Percentiles rank a stretch among this genome's conserved stretches.
Conservation (phyloP, 2,888 invertebrate genomes). For the Mesochorus sp. region DNA sequence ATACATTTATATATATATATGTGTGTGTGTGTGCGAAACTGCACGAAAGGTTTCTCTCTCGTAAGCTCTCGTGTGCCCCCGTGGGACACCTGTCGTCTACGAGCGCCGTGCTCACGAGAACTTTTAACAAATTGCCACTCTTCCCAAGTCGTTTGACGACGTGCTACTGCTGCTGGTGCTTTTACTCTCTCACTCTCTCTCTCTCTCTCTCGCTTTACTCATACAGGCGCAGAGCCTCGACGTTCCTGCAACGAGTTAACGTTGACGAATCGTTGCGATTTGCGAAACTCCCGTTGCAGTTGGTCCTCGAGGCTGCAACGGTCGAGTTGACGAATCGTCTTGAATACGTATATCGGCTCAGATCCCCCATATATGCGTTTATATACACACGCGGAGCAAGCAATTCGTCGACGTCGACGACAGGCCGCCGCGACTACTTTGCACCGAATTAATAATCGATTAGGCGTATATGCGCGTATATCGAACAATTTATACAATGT, state of each 20-base stretch:
- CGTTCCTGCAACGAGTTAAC: conserved; percentile 48
- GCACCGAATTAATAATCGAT: conserved; percentile 56
- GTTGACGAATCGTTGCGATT: conserved; percentile 62
- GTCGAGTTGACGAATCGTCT: conserved; percentile 56
- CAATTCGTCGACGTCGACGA: conserved; percentile 51
- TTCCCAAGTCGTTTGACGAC: conserved; percentile 54
- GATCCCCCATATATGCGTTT: neutral
- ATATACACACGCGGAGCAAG: neutral
- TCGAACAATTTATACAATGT: neutral
- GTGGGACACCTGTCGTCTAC: conserved; percentile 59
- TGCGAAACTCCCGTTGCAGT: conserved; percentile 56
- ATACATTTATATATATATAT: neutral
- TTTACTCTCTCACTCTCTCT: conserved; percentile 5
- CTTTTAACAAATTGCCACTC: conserved; percentile 62
- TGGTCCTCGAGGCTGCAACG: conserved; percentile 28
- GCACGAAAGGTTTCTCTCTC: conserved; percentile 48
- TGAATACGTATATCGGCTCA: conserved; percentile 51
- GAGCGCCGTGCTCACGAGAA: conserved; percentile 43
- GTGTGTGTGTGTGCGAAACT: too few relatives aligned
- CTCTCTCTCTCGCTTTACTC: conserved; percentile 16
- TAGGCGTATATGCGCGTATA: neutral
- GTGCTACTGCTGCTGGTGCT: conserved; percentile 25
- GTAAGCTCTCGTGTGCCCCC: conserved; percentile 31
- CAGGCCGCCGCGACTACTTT: conserved; percentile 36
- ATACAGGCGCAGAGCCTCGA: neutral